Evolutionary conservation across 2,113 vertebrate genomes (phyloP), one percentile per base, ranked within the genome.

Genomic region (Pipra filicauda): DNA sequence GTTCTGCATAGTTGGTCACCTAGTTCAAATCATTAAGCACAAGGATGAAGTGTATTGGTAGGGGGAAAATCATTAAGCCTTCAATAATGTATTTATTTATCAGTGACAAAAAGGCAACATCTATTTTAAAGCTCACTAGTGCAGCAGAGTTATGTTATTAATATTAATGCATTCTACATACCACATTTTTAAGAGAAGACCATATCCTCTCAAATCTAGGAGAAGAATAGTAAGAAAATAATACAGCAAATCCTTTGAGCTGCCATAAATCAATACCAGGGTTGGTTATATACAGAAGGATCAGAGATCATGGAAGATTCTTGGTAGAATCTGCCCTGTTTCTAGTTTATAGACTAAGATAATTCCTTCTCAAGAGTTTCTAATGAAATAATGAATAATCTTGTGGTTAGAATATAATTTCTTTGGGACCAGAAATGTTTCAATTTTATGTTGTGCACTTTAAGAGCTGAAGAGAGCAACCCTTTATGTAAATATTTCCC

Each of bases 221-320:
- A 70, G 49, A 3, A 43, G 2, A 81, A 24, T 15, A 58, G 5
- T 51, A 59, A 66, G 17, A 26, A 83, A 82, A 61, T 52, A 87
- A 59, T 8, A 77, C 6, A 65, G 20, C 58, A 85, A 88, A 76
- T 11, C 24, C 5, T 70, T 27, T 84, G 27, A 64, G 12, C 12
- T n/a, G 30, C 8, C 33, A 33, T 59, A 79, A 85, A 62, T 33
- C 8, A 52, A 3, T n/a, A n/a, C 1, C 5, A 37, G 8, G 3
- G 2, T 10, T 55, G 8, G 1, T 78, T 16, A 19, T 17, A n/a
- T 15, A 24, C 11, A 48, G 44, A 64, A 72, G 3, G 8, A 17
- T 27, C 16, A 73, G 14, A 70, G 2, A 17, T 20, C 5, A 13
- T 1, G 2, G 57, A 51, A 62, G 2, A 1, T 14, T 70, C 19